These are phyloP conservation scores for Ophion slaviceki DNA, from an alignment of 2,888 invertebrate genomes.

Conservation along the genomic window DNA sequence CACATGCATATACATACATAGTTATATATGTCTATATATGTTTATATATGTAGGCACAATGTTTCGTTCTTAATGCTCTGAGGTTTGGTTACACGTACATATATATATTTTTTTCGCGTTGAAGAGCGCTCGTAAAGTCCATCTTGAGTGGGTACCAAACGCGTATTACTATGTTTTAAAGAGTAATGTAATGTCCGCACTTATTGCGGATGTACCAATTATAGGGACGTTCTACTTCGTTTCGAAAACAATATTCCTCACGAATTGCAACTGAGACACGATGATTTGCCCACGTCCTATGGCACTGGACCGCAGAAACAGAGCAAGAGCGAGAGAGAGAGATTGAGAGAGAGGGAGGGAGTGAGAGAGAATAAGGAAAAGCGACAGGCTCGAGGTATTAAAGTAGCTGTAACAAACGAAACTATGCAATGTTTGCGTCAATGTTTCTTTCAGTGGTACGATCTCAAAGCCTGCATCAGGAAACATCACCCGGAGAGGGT, in stretches of 20 bases:
- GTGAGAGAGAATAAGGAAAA: slow-evolving; percentile 3
- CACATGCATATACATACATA: not conserved
- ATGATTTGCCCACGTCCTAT: slow-evolving; percentile 26
- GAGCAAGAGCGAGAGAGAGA: not conserved
- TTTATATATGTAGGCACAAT: not conserved
- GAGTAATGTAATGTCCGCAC: slow-evolving; percentile 68
- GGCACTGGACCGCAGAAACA: slow-evolving; percentile 22
- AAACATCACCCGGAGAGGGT: not conserved
- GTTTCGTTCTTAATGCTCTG: slow-evolving; percentile 14
- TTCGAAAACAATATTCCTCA: slow-evolving; percentile 69
- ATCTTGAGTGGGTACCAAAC: slow-evolving; percentile 55
- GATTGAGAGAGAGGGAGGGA: not conserved
- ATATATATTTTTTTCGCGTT: slow-evolving; percentile 36
- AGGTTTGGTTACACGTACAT: slow-evolving; percentile 7
- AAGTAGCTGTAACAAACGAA: slow-evolving; percentile 40
- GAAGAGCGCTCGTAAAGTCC: slow-evolving; percentile 67
- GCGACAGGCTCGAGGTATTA: slow-evolving; percentile 28
- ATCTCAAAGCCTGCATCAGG: not conserved
- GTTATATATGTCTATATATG: not conserved
- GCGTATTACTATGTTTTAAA: slow-evolving; percentile 64
- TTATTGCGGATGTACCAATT: slow-evolving; percentile 73
- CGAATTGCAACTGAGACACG: slow-evolving; percentile 42
- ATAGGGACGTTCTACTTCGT: slow-evolving; percentile 68
- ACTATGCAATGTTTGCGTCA: slow-evolving; percentile 58
- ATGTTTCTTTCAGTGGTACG: slow-evolving; percentile 48